Evolutionary conservation across 2,888 invertebrate genomes (phyloP), one percentile per base, ranked within the genome.

Genomic region (Pammene aurita): DNA sequence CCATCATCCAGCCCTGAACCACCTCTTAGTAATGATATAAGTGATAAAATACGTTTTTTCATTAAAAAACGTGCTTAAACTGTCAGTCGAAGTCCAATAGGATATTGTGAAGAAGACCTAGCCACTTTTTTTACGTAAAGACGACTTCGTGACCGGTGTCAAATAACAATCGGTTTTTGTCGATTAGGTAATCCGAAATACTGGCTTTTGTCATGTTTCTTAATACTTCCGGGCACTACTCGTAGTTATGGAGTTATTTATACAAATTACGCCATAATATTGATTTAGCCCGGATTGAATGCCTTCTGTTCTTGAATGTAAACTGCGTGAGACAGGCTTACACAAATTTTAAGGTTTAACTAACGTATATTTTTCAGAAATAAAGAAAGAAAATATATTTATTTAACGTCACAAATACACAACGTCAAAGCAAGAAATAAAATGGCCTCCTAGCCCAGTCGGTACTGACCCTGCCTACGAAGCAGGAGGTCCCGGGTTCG

Each of bases 151-250:
- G 69, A 69, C 65, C 18, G 14, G 34, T 64, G 68, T 58, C 68
- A 64, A 48, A 16, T 44, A 14, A 54, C 60, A 66, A 58, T 54
- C 5, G 52, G 52, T 67, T 57, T 63, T 67, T 63, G 60, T 52
- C 34, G 60, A 60, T 69, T 69, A 60, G 54, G 69, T 65, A 69
- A 69, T 60, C 42, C 38, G 34, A 65, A 64, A 69, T 46, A 69
- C 42, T 35, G 46, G 34, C 54, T 69, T 65, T 65, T 64, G 64
- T 64, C 16, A 26, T 9, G 57, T 69, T 65, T 65, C 65, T 69
- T 54, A 65, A 69, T 55, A 63, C 62, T 69, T 69, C 69, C 69
- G 69, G 69, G 56, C n/a, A n/a, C n/a, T 60, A 48, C 11, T 58
- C 52, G 56, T n/a, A n/a, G n/a, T 62, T 62, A 57, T 26, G 61